Percentiles rank a stretch among this genome's conserved stretches.
These are phyloP conservation scores for Enoplosus armatus DNA, from an alignment of 2,797 vertebrate genomes.

Conservation along the genomic window DNA sequence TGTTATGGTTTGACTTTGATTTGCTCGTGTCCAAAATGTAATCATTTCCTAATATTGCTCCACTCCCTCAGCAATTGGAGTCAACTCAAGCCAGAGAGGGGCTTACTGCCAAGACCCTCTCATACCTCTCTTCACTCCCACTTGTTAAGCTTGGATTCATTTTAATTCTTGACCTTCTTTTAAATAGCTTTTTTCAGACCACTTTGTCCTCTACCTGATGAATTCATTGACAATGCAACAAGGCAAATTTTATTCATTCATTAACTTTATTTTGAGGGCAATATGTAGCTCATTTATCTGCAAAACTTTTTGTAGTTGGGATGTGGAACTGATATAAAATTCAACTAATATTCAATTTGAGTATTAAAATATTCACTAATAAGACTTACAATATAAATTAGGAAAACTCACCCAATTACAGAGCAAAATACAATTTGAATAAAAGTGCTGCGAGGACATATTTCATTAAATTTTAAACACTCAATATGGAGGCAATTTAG, in stretches of 20 bases:
- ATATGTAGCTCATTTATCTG: constrained; percentile 40
- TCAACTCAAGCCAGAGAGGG: constrained; percentile 49
- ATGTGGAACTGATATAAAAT: constrained; percentile 54
- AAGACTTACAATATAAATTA: constrained; percentile 68
- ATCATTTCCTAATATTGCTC: constrained; percentile 63
- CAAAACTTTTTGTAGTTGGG: constrained; percentile 29
- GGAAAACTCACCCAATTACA: constrained; percentile 77
- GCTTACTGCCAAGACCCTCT: constrained; percentile 54
- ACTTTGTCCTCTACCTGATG: constrained; percentile 30
- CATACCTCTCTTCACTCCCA: constrained; percentile 43
- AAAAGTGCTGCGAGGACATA: constrained; percentile 76
- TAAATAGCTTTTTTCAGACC: constrained; percentile 19
- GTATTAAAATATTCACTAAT: constrained; percentile 73
- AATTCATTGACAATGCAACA: constrained; percentile 26
- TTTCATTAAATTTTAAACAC: constrained; percentile 81
- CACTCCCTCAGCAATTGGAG: constrained; percentile 54
- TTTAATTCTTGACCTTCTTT: constrained; percentile 44
- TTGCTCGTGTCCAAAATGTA: constrained; percentile 63
- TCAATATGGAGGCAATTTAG: constrained; percentile 70
- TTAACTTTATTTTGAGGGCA: constrained; percentile 39
- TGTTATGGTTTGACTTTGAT: constrained; percentile 61
- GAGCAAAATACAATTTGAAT: constrained; percentile 77
- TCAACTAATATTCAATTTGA: constrained; percentile 70
- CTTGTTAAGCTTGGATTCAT: constrained; percentile 37
- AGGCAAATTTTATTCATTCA: constrained; percentile 17